phyloP scores from a whole-genome alignment of 1,140 invertebrate species.

The Cotesia glomerata region DNA sequence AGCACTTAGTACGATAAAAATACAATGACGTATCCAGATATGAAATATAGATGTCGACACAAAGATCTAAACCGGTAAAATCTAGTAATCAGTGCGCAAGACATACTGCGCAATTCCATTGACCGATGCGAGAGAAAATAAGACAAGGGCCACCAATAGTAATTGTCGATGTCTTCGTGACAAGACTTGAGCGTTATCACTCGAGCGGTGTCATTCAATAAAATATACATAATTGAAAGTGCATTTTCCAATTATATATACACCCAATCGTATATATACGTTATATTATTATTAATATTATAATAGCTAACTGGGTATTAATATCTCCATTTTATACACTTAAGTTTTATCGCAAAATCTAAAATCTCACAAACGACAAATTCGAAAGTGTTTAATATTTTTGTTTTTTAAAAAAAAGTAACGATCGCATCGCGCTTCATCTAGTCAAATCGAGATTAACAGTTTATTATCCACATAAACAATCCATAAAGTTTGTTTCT shows the following conservation, averaged over 20 bases:
- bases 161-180: constrained; percentile 54
- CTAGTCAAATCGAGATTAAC: too few species aligned
- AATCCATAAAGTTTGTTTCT: constrained; percentile 1
- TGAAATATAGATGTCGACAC: constrained; percentile 53
- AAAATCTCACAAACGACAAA: too few species aligned
- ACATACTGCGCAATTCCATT: constrained; percentile 56
- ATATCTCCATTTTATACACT: too few species aligned
- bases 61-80: constrained; percentile 38
- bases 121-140: constrained; percentile 39
- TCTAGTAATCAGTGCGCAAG: constrained; percentile 51
- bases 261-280: too few species aligned
- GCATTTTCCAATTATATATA: too few species aligned
- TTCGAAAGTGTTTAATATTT: too few species aligned
- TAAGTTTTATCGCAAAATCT: too few species aligned
- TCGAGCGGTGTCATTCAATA: constrained; percentile 43
- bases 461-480: too few species aligned
- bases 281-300: too few species aligned
- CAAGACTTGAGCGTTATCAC: constrained; percentile 44
- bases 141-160: constrained; percentile 49
- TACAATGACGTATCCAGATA: background rate
- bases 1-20: constrained; percentile 29
- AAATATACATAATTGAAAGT: background rate
- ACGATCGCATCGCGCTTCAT: too few species aligned
- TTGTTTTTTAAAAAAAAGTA: too few species aligned
- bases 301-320: too few species aligned